Conservation (phyloP, 2,113 vertebrate species). For the Eptesicus fuscus region DNA sequence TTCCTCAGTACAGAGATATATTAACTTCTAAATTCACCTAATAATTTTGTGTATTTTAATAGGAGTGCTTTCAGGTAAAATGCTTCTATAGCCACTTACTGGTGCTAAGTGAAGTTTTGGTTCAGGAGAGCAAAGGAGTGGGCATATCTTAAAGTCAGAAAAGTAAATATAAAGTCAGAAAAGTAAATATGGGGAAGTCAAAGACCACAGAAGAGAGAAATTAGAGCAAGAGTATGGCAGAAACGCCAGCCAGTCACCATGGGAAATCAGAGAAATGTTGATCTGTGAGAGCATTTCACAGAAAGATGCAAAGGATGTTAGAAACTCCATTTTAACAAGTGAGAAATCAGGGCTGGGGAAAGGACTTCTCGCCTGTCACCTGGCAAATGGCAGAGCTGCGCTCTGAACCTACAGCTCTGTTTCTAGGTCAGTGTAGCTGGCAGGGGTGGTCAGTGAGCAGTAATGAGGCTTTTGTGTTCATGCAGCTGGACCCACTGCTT, state of each 20-base stretch:
- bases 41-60: neutral
- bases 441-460: neutral
- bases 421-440: neutral
- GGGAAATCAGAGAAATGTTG: neutral
- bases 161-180: neutral
- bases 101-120: neutral
- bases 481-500: too few relatives aligned
- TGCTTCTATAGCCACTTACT: neutral
- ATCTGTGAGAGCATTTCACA: neutral
- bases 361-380: neutral
- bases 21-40: neutral
- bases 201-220: neutral
- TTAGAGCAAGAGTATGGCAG: neutral
- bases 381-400: neutral
- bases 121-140: neutral
- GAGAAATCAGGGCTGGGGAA: neutral
- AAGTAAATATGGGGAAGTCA: neutral
- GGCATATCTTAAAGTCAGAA: neutral
- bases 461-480: fast-evolving
- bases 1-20: neutral
- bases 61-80: neutral
- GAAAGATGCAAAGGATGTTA: neutral
- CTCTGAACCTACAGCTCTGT: too few relatives aligned
- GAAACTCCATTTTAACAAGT: neutral
- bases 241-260: neutral